Conservation (phyloP, 2,113 vertebrate species). For the Corythornis vintsioides region DNA sequence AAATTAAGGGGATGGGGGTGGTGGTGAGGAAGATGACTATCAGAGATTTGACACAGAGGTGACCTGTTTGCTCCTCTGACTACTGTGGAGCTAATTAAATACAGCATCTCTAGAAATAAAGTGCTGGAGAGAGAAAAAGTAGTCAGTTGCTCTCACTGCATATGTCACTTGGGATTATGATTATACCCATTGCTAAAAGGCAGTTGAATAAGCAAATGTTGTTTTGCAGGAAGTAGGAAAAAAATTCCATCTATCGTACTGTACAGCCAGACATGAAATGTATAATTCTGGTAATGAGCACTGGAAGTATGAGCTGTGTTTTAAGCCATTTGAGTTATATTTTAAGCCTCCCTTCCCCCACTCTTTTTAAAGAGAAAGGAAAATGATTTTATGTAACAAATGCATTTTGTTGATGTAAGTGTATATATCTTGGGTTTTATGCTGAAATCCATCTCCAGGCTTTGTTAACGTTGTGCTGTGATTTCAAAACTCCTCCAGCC, state of each 20-base stretch:
- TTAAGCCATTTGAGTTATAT: constrained; percentile 27
- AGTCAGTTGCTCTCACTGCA: constrained; percentile 69
- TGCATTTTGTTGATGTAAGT: neutral
- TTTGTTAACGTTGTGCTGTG: neutral
- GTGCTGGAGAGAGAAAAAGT: constrained; percentile 60
- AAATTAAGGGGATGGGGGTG: neutral
- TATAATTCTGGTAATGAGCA: constrained; percentile 65
- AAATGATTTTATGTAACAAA: constrained; percentile 34
- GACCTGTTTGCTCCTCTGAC: constrained; percentile 61
- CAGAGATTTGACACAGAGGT: constrained; percentile 63
- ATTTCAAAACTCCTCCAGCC: neutral
- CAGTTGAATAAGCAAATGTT: constrained; percentile 68
- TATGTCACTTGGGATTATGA: constrained; percentile 75
- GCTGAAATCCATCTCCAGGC: neutral
- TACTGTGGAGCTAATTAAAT: constrained; percentile 75
- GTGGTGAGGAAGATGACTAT: constrained; percentile 26
- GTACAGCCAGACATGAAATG: constrained; percentile 13
- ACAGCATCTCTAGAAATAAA: constrained; percentile 68
- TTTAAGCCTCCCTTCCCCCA: constrained; percentile 42
- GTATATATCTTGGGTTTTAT: neutral
- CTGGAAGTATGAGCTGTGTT: constrained; percentile 42
- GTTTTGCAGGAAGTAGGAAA: constrained; percentile 55
- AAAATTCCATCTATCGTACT: constrained; percentile 30
- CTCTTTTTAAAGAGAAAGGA: constrained; percentile 1
- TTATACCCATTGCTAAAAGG: constrained; percentile 71